phyloP scores from a whole-genome alignment of 2,888 invertebrate species.

The Steinernema carpocapsae region DNA sequence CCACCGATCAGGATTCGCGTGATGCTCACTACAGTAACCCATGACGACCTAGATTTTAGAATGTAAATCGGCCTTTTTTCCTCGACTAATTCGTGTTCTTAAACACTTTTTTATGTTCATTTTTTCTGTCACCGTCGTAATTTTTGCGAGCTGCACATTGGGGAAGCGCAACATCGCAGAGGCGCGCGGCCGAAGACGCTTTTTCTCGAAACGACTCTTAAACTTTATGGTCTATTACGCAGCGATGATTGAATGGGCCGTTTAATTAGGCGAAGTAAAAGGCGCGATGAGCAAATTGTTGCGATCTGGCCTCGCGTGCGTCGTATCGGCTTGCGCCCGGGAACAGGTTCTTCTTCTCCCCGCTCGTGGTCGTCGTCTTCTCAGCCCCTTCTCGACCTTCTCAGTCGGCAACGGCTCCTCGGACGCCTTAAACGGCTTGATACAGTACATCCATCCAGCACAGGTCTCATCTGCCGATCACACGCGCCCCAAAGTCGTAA shows the following conservation, averaged over 20 bases:
- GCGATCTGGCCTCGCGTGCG: conserved; percentile 34
- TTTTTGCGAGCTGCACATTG: neutral
- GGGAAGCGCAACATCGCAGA: neutral
- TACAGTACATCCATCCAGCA: conserved; percentile 25
- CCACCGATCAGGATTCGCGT: too few relatives aligned
- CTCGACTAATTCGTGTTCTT: too few relatives aligned
- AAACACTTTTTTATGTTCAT: too few relatives aligned
- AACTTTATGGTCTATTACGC: conserved; percentile 34
- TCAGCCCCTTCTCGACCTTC: conserved; percentile 2
- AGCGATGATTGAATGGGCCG: conserved; percentile 33
- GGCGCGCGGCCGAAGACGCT: conserved; percentile 21
- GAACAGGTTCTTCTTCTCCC: conserved; percentile 5
- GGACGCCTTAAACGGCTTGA: conserved; percentile 4
- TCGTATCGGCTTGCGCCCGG: conserved; percentile 25
- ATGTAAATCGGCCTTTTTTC: too few relatives aligned
- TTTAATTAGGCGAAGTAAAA: conserved; percentile 34
- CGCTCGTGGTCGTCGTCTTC: conserved; percentile 1
- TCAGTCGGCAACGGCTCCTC: neutral
- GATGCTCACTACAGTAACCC: too few relatives aligned
- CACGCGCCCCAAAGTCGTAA: conserved; percentile 31
- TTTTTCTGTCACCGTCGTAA: too few relatives aligned
- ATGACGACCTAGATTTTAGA: too few relatives aligned
- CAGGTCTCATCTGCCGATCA: conserved; percentile 9
- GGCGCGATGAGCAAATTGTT: conserved; percentile 34
- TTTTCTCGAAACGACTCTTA: conserved; percentile 30